Percentiles rank a stretch among this genome's conserved stretches.
phyloP scores from a whole-genome alignment of 2,888 invertebrate genomes.

The Pandemis cinnamomeana region DNA sequence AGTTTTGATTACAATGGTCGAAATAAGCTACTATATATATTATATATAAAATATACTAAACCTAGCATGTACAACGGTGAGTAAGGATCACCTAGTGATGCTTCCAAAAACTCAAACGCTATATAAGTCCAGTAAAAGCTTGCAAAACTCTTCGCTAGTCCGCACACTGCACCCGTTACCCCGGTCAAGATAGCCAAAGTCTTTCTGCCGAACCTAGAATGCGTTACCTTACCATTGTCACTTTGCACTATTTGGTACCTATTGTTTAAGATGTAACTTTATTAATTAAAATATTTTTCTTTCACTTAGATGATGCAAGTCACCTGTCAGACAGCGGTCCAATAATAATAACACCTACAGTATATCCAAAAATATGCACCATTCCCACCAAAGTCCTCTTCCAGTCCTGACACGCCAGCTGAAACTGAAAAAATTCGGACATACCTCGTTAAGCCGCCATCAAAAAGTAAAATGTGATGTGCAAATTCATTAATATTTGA shows the following conservation, averaged over 20 bases:
- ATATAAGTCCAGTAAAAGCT: slow-evolving; percentile 53
- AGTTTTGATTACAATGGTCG: background rate
- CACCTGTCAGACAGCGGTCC: slow-evolving; percentile 87
- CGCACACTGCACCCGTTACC: slow-evolving; percentile 50
- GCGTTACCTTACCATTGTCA: background rate
- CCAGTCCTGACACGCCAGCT: slow-evolving; percentile 86
- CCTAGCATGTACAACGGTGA: slow-evolving; percentile 56
- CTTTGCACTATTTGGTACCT: background rate
- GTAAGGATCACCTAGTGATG: slow-evolving; percentile 54
- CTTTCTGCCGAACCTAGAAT: slow-evolving; percentile 52
- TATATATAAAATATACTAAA: no score
- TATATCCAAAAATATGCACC: slow-evolving; percentile 86
- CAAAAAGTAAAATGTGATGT: background rate
- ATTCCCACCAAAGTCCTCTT: slow-evolving; percentile 87
- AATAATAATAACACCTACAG: slow-evolving; percentile 86
- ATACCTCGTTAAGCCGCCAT: background rate
- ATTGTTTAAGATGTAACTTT: no score
- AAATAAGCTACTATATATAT: no score
- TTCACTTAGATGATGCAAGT: background rate
- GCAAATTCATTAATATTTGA: background rate
- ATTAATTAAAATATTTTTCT: no score
- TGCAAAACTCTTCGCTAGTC: slow-evolving; percentile 50
- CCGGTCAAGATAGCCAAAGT: slow-evolving; percentile 51
- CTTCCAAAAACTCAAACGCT: slow-evolving; percentile 53
- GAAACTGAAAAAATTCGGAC: slow-evolving; percentile 69